Base-by-base conservation (phyloP, 1,140 invertebrate genomes). In the Proales similis region DNA sequence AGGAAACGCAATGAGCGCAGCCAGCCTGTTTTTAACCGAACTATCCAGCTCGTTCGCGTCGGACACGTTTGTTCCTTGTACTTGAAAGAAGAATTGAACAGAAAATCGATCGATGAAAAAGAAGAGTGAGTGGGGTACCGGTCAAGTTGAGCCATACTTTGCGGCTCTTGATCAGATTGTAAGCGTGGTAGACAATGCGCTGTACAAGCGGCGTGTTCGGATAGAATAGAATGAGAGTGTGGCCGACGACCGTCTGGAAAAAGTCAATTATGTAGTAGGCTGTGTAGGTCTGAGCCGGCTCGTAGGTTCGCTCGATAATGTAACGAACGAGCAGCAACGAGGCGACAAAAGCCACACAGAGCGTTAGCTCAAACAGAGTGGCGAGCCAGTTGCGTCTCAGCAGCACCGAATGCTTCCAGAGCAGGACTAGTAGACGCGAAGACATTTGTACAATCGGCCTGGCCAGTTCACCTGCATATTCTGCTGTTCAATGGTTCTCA, bases 61-160 rank as follows among this genome's bases (percentile, higher is more conserved):
- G 1, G 51, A 57, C 3, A 30, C 51, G 30, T 57, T 57, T 7
- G 51, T 57, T 24, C 51, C 51, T 57, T 57, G 33, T 19, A 57
- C 51, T 57, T 14, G 12, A 38, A 38, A 53, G 12, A 26, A 42
- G 19, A 57, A 20, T 2, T 3, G 7, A 24, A 46, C 24, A 46
- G 27, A 17, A 3, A 4, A 2, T 39, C 14, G 7, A 24, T 1
- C 45, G 27, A 1, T 3, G 45, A 39, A 33, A 12, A 57, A 1
- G 17, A 19, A 22, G 11, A n/a, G 27, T 14, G 19, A 33, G 20
- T 39, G 26, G 22, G 12, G 38, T 24, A 57, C 51, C 45, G 7
- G 51, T 20, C 11, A 57, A 42, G 45, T 24, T 57, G 3, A 57
- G 51, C 51, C 51, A 57, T 4, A 29, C 39, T 5, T 57, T 57